Conservation (phyloP, 2,888 invertebrate genomes). For the Lasioglossum marginatum region DNA sequence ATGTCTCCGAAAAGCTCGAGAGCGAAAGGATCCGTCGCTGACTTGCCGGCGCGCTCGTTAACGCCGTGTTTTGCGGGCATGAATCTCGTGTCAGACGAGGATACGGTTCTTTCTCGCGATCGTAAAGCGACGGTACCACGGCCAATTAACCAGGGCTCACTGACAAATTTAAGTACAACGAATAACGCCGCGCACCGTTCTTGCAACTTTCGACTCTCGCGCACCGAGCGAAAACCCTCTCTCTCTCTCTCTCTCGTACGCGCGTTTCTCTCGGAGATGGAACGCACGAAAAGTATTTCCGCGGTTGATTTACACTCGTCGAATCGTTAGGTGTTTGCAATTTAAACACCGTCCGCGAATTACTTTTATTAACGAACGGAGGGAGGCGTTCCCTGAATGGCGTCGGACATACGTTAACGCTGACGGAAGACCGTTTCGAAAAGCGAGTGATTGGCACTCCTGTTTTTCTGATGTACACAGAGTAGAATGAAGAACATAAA, state of each 20-base stretch:
- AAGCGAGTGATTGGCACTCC: not conserved
- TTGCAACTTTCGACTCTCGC: slow-evolving; percentile 15
- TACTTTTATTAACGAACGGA: not conserved
- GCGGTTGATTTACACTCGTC: slow-evolving; percentile 3
- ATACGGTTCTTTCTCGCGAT: slow-evolving; percentile 50
- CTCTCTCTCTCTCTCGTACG: not conserved
- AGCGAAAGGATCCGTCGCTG: slow-evolving; percentile 54
- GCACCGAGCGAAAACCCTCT: not conserved
- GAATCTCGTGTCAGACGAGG: slow-evolving; percentile 48
- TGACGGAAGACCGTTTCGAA: not conserved
- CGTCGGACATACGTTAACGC: not conserved
- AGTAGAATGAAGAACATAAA: not conserved
- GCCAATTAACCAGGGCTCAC: slow-evolving; percentile 46
- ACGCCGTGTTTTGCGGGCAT: slow-evolving; percentile 48
- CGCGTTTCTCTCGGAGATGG: not conserved
- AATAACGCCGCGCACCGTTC: slow-evolving; percentile 21
- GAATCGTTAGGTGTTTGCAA: not conserved
- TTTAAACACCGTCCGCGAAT: not conserved
- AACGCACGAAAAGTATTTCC: not conserved
- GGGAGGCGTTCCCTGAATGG: not conserved
- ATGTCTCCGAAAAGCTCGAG: slow-evolving; percentile 55
- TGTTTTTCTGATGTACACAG: not conserved
- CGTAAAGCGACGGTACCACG: slow-evolving; percentile 42
- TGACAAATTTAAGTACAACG: slow-evolving; percentile 37
- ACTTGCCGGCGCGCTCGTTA: slow-evolving; percentile 53